Evolutionary conservation across 2,113 vertebrate species (phyloP).

Genomic region (Verasper variegatus): DNA sequence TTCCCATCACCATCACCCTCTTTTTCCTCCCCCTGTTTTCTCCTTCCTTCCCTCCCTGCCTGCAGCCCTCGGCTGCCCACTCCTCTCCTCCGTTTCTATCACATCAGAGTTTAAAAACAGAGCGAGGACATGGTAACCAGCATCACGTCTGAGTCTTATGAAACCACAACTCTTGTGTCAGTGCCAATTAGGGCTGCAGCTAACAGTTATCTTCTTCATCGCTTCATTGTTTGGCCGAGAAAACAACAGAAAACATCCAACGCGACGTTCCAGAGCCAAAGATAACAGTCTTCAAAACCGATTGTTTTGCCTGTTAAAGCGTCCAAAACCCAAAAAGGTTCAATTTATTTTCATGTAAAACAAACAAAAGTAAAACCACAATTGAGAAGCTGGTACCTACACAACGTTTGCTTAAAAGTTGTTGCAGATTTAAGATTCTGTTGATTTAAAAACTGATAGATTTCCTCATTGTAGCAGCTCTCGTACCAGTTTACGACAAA

Average conservation of each 20-base stretch:
- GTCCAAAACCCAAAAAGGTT: not conserved
- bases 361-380: not conserved
- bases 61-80: not conserved
- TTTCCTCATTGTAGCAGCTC: no score
- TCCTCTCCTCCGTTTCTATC: slow-evolving; percentile 8
- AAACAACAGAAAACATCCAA: not conserved
- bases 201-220: not conserved
- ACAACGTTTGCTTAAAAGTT: no score
- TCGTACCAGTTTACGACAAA: no score
- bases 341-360: not conserved
- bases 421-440: no score
- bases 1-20: slow-evolving; percentile 12
- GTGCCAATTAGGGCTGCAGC: not conserved
- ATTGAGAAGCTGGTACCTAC: not conserved
- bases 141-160: not conserved
- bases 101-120: slow-evolving; percentile 32
- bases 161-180: not conserved
- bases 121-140: not conserved
- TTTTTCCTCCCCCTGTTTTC: slow-evolving; percentile 8
- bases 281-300: not conserved
- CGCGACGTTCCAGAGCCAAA: no score
- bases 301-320: not conserved
- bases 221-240: not conserved
- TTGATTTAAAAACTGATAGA: no score
- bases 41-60: not conserved